A percentile compares a stretch with the other conserved stretches of the same genome.
Conservation (phyloP, 2,888 invertebrate species). For the Cetonia aurata region DNA sequence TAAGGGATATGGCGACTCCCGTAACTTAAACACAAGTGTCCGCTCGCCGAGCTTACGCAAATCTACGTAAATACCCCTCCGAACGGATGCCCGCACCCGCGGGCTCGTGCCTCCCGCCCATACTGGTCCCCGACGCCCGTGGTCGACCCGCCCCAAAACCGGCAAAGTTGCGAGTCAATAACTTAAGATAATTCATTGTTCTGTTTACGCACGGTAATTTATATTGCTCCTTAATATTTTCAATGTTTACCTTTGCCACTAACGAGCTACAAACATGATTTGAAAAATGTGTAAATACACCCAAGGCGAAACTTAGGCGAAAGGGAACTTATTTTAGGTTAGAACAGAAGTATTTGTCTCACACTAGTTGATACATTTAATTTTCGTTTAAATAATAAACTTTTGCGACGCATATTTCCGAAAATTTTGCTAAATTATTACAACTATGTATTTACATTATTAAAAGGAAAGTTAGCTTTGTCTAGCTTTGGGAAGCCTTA, state of each 20-base stretch:
- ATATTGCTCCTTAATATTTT: constrained; percentile 43
- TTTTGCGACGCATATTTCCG: too few relatives aligned
- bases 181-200: constrained; percentile 57
- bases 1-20: constrained; percentile 67
- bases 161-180: constrained; percentile 56
- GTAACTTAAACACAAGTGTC: constrained; percentile 69
- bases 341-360: not conserved
- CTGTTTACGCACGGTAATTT: constrained; percentile 46
- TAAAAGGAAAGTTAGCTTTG: too few relatives aligned
- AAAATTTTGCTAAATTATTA: too few relatives aligned
- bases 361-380: too few relatives aligned
- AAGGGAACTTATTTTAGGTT: not conserved
- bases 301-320: not conserved
- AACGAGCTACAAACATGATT: constrained; percentile 1
- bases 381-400: too few relatives aligned
- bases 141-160: constrained; percentile 46
- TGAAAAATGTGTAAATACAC: not conserved
- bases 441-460: too few relatives aligned
- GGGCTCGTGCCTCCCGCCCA: constrained; percentile 9
- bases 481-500: too few relatives aligned
- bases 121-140: constrained; percentile 34
- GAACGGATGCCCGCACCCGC: constrained; percentile 2
- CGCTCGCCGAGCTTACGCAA: constrained; percentile 62
- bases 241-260: constrained; percentile 26
- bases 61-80: constrained; percentile 59